Conservation (phyloP, 2,888 invertebrate genomes). For the Hartigia nigra region DNA sequence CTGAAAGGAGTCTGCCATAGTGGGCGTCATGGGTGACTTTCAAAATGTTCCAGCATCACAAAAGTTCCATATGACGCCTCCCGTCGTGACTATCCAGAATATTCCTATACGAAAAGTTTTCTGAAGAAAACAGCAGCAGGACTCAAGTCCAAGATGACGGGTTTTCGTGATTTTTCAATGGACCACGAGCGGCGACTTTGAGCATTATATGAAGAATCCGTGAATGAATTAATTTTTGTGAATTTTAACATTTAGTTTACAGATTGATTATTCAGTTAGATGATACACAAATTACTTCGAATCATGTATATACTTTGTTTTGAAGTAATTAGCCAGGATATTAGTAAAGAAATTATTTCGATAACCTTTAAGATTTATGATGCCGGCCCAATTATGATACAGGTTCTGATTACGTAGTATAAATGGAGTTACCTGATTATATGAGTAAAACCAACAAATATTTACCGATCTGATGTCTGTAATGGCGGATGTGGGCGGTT, state of each 20-base stretch:
- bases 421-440: constrained; percentile 36
- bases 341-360: constrained; percentile 27
- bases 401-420: constrained; percentile 34
- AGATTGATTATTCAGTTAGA: too few species aligned
- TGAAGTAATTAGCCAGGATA: background rate
- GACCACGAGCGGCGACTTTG: background rate
- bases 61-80: constrained; percentile 13
- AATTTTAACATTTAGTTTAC: too few species aligned
- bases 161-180: background rate
- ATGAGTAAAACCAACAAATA: constrained; percentile 42
- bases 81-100: constrained; percentile 13
- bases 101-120: background rate
- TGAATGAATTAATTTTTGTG: too few species aligned
- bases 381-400: constrained; percentile 30
- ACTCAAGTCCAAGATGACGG: background rate
- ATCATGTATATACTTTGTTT: too few species aligned
- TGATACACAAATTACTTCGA: too few species aligned
- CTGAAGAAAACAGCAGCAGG: background rate
- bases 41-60: constrained; percentile 5
- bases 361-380: constrained; percentile 23
- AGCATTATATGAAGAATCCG: too few species aligned
- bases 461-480: constrained; percentile 33
- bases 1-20: constrained; percentile 10
- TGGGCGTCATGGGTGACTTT: constrained; percentile 12
- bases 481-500: constrained; percentile 48